Base-by-base conservation (phyloP, 2,797 vertebrate genomes). In the Pogonophryne albipinna region DNA sequence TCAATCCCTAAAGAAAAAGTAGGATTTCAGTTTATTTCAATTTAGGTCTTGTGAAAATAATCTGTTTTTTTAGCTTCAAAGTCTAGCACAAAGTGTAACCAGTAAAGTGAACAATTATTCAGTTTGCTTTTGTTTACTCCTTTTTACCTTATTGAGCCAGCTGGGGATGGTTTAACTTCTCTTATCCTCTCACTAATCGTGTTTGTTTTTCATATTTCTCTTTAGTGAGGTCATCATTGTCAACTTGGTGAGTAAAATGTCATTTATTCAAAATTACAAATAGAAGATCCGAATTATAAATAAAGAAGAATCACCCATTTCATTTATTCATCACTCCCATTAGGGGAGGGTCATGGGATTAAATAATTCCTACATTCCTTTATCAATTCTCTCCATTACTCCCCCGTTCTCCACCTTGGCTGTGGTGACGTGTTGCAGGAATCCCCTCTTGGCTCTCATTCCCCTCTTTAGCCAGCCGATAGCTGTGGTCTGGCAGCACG, bases 401-500 rank as follows among this genome's bases (percentile, higher is more conserved):
- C 23, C 42, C 20, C 23, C 31, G 15, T 15, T 34, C 61, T 45
- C 66, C 51, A 14, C 41, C 38, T 64, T 66, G 49, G 51, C 80
- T 70, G 46, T 42, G 42, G 78, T 92, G 92, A 92, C 85, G 86
- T 92, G 60, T 70, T 79, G 79, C 86, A 91, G 88, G 89, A 93
- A 91, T 91, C 90, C 91, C 85, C 82, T 78, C 75, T 74, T 85
- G 80, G 85, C 78, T 75, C 42, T 75, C n/a, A 34, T 83, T 81
- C 85, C 80, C 71, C 63, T 84, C 82, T 87, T 87, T 74, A 84
- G 84, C 75, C 87, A 72, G 81, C 82, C 90, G 66, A 92, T 91
- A 89, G 87, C 83, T 92, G 92, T 71, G 93, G 93, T 91, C 90
- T 93, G 82, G 87, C 89, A 91, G 72, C 61, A 46, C 52, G 60